Evolutionary conservation across 2,888 invertebrate genomes (phyloP), one percentile per base, ranked within the genome.

Genomic region (Drosophila emarginata): DNA sequence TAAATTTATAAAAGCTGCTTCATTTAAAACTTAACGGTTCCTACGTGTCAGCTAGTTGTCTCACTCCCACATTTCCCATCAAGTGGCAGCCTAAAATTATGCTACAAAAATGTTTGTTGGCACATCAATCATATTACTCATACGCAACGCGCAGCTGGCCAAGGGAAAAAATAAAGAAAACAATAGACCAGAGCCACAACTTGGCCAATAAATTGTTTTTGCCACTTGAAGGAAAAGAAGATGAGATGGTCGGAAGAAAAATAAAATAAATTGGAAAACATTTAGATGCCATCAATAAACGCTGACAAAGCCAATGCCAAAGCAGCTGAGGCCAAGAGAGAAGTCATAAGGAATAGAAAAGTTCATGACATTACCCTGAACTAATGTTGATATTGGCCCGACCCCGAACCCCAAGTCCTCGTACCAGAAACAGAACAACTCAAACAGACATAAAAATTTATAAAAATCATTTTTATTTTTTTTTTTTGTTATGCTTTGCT

Each of bases 201-300:
- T 64, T 80, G 21, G 78, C 80, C 88, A 80, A 88, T 86, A 88
- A 84, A 88, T 84, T 84, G 74, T 80, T 72, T 74, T 72, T 53
- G 53, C 40, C n/a, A 12, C 18, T 45, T 32, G 32, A 32, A 9
- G 18, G 40, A 40, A 14, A 63, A 18, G 40, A 57, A 54, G 32
- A 32, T 32, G 32, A 32, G 11, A 32, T 32, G 32, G 32, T 32
- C 32, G 32, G 32, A 72, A 62, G 57, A 56, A 77, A 40, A 83
- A 87, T 76, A 83, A 88, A 84, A 84, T 84, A 84, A 88, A 84
- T 84, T 88, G 84, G 88, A 84, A 84, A 84, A 86, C 84, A 88
- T 88, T 88, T 84, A 86, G 84, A 83, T 72, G 83, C 78, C 80
- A 84, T 88, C 84, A 84, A 84, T 84, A 84, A 84, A 85, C 87